Conservation (phyloP, 2,888 invertebrate genomes). For the Hyalella azteca region DNA sequence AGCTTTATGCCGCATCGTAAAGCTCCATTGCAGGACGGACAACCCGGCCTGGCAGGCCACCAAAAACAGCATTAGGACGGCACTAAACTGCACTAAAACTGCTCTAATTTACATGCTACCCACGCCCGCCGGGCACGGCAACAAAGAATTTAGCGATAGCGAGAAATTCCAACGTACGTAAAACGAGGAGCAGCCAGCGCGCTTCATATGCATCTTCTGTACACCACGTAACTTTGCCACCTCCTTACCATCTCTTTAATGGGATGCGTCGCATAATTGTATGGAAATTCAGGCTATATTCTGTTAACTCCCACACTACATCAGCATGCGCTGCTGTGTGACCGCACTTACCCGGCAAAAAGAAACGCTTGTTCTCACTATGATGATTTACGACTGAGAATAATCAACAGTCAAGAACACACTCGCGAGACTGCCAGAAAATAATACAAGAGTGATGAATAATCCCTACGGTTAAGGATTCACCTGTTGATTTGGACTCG, state of each 20-base stretch:
- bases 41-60: background rate
- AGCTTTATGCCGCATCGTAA: background rate
- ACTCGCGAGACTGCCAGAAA: too few species aligned
- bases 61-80: background rate
- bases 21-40: background rate
- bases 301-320: too few species aligned
- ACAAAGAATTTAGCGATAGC: background rate
- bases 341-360: background rate
- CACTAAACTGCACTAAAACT: conserved; percentile 13
- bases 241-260: background rate
- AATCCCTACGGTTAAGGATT: too few species aligned
- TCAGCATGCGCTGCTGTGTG: background rate
- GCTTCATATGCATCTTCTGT: conserved; percentile 10
- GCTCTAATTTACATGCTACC: conserved; percentile 32
- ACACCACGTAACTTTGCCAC: background rate
- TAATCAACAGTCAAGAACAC: too few species aligned
- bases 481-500: too few species aligned
- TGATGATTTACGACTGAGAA: too few species aligned
- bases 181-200: too few species aligned
- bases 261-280: background rate
- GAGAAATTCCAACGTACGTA: background rate
- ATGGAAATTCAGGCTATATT: background rate
- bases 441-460: too few species aligned
- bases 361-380: too few species aligned
- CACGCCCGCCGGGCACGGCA: background rate